phyloP scores from a whole-genome alignment of 2,888 invertebrate species.

The Apamea crenata region DNA sequence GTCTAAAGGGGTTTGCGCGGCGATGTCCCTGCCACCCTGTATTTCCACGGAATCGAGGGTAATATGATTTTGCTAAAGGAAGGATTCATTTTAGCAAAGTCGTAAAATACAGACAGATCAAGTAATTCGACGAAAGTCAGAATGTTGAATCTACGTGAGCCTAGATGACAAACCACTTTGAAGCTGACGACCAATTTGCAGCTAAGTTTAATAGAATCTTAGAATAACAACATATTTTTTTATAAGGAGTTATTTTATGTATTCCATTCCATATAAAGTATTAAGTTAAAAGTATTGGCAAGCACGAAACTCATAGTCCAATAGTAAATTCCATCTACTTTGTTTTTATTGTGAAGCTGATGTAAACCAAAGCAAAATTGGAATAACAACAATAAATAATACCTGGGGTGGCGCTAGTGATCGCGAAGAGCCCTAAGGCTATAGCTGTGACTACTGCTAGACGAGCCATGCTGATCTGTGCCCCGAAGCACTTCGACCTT shows the following conservation, averaged over 20 bases:
- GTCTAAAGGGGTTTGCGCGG: too few species aligned
- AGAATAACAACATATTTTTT: background rate
- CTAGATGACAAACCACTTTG: background rate
- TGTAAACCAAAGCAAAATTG: background rate
- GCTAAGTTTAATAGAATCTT: background rate
- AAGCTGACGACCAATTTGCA: background rate
- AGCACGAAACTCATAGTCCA: background rate
- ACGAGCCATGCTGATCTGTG: conserved; percentile 78
- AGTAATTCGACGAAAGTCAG: background rate
- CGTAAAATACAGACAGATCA: background rate
- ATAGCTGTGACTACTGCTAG: conserved; percentile 76
- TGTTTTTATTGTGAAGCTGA: background rate
- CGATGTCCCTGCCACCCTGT: too few species aligned
- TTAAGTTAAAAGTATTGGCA: background rate
- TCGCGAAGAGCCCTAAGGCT: conserved; percentile 81
- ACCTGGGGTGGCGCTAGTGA: conserved; percentile 83
- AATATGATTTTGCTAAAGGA: background rate
- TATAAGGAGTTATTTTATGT: background rate
- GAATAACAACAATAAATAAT: conserved; percentile 49
- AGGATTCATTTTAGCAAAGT: background rate
- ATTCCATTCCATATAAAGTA: background rate
- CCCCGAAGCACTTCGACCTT: conserved; percentile 67
- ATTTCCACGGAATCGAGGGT: background rate
- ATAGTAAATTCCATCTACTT: background rate
- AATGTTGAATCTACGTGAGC: background rate